These are phyloP conservation scores for Gracilinanus agilis DNA, from an alignment of 2,113 vertebrate genomes.

Conservation along the genomic window DNA sequence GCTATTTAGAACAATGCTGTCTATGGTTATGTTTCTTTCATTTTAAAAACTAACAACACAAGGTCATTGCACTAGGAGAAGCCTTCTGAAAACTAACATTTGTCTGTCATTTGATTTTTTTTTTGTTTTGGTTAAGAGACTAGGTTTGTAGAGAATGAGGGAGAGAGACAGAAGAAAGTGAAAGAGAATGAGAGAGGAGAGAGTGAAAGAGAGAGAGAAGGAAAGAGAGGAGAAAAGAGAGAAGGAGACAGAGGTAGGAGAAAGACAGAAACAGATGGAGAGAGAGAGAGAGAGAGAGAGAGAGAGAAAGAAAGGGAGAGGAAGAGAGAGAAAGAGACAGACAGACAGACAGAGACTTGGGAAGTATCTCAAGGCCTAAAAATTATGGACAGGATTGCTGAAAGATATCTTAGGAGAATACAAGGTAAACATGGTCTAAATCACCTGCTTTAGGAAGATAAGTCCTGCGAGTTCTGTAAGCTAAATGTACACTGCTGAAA, in stretches of 20 bases:
- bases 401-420: conserved; percentile 70
- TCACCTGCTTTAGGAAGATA: conserved; percentile 84
- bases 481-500: conserved; percentile 79
- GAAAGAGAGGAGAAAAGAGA: too few species aligned
- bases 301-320: too few species aligned
- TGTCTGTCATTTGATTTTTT: conserved; percentile 34
- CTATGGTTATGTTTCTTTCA: accelerated
- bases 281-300: too few species aligned
- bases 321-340: conserved; percentile 29
- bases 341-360: conserved; percentile 14
- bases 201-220: too few species aligned
- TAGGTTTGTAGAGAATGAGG: neutral
- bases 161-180: conserved; percentile 7
- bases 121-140: conserved; percentile 3
- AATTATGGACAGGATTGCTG: conserved; percentile 65
- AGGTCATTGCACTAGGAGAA: neutral
- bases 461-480: conserved; percentile 74
- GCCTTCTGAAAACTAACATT: conserved; percentile 50
- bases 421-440: conserved; percentile 79
- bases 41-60: conserved; percentile 53
- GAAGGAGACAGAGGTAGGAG: neutral
- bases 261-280: neutral
- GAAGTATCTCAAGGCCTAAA: conserved; percentile 72
- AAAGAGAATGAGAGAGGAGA: neutral
- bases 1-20: conserved; percentile 44